Base-by-base conservation (phyloP, 2,797 vertebrate genomes). In the Phyllotis vaccarum region DNA sequence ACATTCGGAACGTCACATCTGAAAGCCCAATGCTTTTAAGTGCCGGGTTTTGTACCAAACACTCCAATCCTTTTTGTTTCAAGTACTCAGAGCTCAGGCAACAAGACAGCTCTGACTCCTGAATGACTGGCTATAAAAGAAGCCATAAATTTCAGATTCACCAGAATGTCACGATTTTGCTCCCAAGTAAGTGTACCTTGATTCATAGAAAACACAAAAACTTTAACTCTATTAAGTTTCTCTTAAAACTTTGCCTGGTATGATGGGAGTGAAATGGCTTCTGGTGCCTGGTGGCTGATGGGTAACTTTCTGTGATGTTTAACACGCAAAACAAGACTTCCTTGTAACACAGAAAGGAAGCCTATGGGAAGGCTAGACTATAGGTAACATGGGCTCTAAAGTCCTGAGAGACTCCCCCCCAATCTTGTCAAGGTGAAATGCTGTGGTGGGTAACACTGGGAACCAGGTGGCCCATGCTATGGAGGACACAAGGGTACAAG, bases 141-240 rank as follows among this genome's bases (percentile, higher is more conserved):
- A 62, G 37, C 81, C 9, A 2, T 78, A 3, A 88, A 91, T 86
- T 95, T 81, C 96, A 24, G 83, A 81, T 56, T 93, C 80, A 62
- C 76, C 64, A 7, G 49, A 56, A 74, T 76, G 83, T 89, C 95
- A 89, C 0, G 4, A 37, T 70, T 90, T 85, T n/a, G 43, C 87
- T n/a, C 72, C 91, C 60, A 43, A 64, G 93, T 43, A 56, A 85
- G 74, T 66, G 78, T 29, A 54, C 56, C 94, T 93, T 64, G 86
- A 82, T 97, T 94, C 52, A 56, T 83, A 29, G n/a, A 43, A 52
- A 96, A 96, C 66, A 82, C 92, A 92, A 93, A 31, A 46, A 76
- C 82, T 83, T 64, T 78, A 40, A 86, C 52, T 87, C 72, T 78
- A 2, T 64, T 29, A 37, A 3, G 40, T 16, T 68, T 94, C 90